These are phyloP conservation scores for Diorhabda elongata DNA, from an alignment of 1,140 invertebrate species.

Conservation along the genomic window DNA sequence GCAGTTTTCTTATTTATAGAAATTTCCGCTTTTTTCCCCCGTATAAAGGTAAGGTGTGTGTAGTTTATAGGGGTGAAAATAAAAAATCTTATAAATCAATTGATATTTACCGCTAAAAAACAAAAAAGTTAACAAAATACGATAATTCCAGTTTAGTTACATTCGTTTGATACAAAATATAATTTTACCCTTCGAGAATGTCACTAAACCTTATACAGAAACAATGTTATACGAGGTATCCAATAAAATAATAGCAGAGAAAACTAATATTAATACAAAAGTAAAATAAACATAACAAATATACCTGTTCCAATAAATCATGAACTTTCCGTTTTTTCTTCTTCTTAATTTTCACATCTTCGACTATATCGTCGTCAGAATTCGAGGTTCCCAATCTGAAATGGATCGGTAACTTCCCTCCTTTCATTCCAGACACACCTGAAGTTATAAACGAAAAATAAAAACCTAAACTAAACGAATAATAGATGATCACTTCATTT, in stretches of 20 bases:
- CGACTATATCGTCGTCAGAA: slow-evolving; percentile 23
- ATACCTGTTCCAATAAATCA: slow-evolving; percentile 42
- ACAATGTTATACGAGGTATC: too few relatives aligned
- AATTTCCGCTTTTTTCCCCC: too few relatives aligned
- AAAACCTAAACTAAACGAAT: neutral
- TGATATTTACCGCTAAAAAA: neutral
- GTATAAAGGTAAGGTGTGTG: neutral
- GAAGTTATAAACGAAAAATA: neutral
- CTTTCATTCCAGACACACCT: neutral
- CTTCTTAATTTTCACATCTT: slow-evolving; percentile 25
- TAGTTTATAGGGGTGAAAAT: neutral
- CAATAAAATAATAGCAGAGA: too few relatives aligned
- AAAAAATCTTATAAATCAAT: neutral
- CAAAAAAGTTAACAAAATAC: neutral
- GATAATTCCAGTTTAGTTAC: too few relatives aligned
- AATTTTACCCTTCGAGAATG: too few relatives aligned
- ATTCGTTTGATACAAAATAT: too few relatives aligned
- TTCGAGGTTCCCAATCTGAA: slow-evolving; percentile 36
- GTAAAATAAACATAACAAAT: slow-evolving; percentile 33
- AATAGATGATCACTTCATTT: neutral
- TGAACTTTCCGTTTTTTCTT: slow-evolving; percentile 33
- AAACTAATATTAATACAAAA: neutral
- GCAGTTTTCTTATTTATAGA: too few relatives aligned
- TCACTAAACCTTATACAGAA: too few relatives aligned
- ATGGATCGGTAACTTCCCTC: slow-evolving; percentile 43